Percentiles rank a stretch among this genome's conserved stretches.
phyloP scores from a whole-genome alignment of 2,797 vertebrate genomes.

The Moxostoma hubbsi region DNA sequence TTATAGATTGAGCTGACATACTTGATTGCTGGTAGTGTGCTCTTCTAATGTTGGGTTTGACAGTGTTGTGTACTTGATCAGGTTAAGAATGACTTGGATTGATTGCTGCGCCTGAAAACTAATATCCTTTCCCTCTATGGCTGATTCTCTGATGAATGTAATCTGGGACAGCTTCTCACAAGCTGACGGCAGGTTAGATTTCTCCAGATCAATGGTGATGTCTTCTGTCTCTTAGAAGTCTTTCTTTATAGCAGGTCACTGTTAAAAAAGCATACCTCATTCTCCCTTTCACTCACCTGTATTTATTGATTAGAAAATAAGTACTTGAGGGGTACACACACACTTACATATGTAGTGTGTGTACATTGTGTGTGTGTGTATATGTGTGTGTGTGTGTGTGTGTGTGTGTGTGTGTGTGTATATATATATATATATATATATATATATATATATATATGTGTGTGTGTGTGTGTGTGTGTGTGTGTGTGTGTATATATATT shows the following conservation, averaged over 20 bases:
- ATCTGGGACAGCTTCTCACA: conserved; percentile 90
- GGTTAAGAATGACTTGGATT: conserved; percentile 93
- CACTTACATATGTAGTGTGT: too few relatives aligned
- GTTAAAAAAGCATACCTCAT: conserved; percentile 24
- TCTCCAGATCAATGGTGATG: conserved; percentile 54
- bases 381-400: too few relatives aligned
- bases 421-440: too few relatives aligned
- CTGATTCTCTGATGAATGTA: conserved; percentile 93
- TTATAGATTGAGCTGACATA: conserved; percentile 89
- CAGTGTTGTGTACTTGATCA: conserved; percentile 82
- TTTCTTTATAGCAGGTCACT: conserved; percentile 39
- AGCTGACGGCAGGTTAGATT: conserved; percentile 85
- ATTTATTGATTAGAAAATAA: conserved; percentile 12
- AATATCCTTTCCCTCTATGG: conserved; percentile 85
- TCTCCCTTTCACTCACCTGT: too few relatives aligned
- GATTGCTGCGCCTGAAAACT: conserved; percentile 90
- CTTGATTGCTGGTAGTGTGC: conserved; percentile 73
- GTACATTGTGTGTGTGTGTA: too few relatives aligned
- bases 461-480: too few relatives aligned
- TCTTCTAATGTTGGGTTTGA: conserved; percentile 46
- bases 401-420: too few relatives aligned
- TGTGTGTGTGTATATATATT: too few relatives aligned
- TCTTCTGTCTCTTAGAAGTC: conserved; percentile 45
- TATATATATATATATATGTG: too few relatives aligned
- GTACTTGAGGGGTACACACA: neutral